Base-by-base conservation (phyloP, 1,140 invertebrate genomes). In the Sminthurinus signatus region DNA sequence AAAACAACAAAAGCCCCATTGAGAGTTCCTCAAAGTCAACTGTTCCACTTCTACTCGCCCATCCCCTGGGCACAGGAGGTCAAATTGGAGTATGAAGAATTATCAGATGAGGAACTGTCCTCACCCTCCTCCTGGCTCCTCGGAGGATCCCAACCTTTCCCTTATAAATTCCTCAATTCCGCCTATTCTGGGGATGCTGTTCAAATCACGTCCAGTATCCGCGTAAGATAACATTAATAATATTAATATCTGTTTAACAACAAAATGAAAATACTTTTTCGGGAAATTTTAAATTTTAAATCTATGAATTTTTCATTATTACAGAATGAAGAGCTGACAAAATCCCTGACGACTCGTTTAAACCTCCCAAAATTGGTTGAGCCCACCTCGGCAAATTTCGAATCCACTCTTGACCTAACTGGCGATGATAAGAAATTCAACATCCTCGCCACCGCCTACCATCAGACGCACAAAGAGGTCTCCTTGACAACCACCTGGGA, bases 21-120 rank as follows among this genome's bases (percentile, higher is more conserved):
- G 21, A 50, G 48, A 23, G 19, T 69, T 25, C 64, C 70, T 3
- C 3, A 28, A 12, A 72, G 70, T 61, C 70, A 72, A 69, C 62
- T 72, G 28, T 62, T 72, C 29, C 62, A 72, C 59, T 72, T 67
- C 21, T 64, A 72, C 54, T 72, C 70, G 4, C 70, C 70, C 0
- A 3, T 69, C 12, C 25, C 39, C 2, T 69, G 67, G 70, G 63
- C 61, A 0, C 59, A 67, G 43, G 42, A 65, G 42, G n/a, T 72
- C 19, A 69, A 69, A 61, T 31, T 69, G 14, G 70, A 72, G 43
- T 68, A 60, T 28, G 62, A 65, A 29, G n/a, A 25, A n/a, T n/a
- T n/a, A n/a, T n/a, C n/a, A n/a, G n/a, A n/a, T n/a, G n/a, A n/a
- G n/a, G n/a, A n/a, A n/a, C n/a, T n/a, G n/a, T n/a, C n/a, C n/a